Conservation (phyloP, 2,888 invertebrate species). For the Gryllus longicercus region DNA sequence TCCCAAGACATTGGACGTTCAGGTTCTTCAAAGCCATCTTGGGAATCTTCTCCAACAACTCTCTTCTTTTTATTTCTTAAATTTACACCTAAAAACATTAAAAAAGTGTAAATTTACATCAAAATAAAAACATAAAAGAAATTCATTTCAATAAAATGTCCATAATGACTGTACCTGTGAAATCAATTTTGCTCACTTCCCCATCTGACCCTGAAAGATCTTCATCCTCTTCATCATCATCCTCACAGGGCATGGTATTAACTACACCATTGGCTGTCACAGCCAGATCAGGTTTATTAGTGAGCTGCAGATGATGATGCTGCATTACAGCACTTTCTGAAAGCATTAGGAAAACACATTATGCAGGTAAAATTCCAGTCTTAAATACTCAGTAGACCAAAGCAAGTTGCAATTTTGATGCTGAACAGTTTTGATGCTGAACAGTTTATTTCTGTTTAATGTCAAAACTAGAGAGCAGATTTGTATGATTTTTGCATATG, state of each 20-base stretch:
- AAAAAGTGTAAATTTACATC: neutral
- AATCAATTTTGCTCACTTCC: constrained; percentile 77
- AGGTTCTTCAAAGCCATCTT: constrained; percentile 44
- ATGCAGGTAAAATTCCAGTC: neutral
- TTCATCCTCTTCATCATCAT: constrained; percentile 41
- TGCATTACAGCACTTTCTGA: neutral
- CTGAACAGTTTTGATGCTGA: too few relatives aligned
- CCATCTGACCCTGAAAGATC: constrained; percentile 70
- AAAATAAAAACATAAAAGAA: neutral
- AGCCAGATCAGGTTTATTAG: constrained; percentile 23
- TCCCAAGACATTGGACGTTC: constrained; percentile 91
- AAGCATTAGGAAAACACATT: neutral
- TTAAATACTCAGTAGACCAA: neutral
- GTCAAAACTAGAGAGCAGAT: too few relatives aligned
- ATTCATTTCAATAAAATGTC: neutral
- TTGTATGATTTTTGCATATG: too few relatives aligned
- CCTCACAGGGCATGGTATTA: constrained; percentile 23
- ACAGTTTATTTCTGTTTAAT: too few relatives aligned
- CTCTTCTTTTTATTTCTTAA: constrained; percentile 62
- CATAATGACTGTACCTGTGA: constrained; percentile 49
- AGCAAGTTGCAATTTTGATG: neutral
- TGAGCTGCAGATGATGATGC: neutral
- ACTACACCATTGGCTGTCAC: neutral
- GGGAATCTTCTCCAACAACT: constrained; percentile 44
- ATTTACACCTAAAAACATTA: constrained; percentile 51